Evolutionary conservation across 37 sponge, comb jelly and placozoan species (phyloP).

Genomic region (Ephydatia muelleri): DNA sequence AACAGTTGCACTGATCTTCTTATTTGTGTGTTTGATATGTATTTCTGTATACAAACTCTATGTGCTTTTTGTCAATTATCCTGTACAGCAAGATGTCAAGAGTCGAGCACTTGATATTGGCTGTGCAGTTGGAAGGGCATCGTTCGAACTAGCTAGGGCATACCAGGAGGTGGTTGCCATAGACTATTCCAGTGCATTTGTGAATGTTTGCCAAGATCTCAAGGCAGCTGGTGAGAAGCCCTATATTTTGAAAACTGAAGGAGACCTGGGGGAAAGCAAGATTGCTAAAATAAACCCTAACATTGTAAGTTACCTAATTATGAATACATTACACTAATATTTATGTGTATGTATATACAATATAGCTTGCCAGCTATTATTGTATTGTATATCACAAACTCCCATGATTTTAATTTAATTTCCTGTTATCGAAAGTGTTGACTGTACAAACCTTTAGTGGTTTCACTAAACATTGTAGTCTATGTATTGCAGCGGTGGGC

Average conservation of each 20-base stretch:
- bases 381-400: no score
- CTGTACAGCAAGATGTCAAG: slow-evolving; percentile 52
- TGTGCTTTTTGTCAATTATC: background rate
- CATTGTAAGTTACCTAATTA: slow-evolving; percentile 50
- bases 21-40: background rate
- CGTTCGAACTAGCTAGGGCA: slow-evolving; percentile 83
- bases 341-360: no score
- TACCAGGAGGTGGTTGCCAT: slow-evolving; percentile 83
- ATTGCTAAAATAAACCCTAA: slow-evolving; percentile 48
- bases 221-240: slow-evolving; percentile 47
- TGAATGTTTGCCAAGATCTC: slow-evolving; percentile 72
- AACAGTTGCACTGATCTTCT: background rate
- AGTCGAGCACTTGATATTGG: slow-evolving; percentile 85
- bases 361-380: no score
- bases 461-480: no score
- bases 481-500: no score
- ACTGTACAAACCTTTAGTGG: no score
- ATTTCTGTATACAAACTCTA: background rate
- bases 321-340: background rate
- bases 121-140: slow-evolving; percentile 85
- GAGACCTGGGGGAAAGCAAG: slow-evolving; percentile 56
- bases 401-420: no score
- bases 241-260: slow-evolving; percentile 63
- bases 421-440: no score
- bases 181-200: slow-evolving; percentile 77